A percentile compares a stretch with the other conserved stretches of the same genome.
Evolutionary conservation across 1,140 invertebrate species (phyloP).

Genomic region (Uloborus diversus): DNA sequence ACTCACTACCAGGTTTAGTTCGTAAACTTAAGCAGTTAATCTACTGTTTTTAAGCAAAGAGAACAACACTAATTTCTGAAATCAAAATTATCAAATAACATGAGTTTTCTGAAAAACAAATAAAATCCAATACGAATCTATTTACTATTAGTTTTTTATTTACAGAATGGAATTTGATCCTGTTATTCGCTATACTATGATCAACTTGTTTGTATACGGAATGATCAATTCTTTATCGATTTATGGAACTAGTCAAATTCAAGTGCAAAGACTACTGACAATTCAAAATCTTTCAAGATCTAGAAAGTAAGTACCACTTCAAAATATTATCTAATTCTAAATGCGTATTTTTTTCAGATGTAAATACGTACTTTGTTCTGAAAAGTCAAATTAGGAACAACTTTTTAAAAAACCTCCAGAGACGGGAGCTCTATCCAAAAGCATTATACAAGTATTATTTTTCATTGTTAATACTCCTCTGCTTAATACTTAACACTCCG

Average conservation of each 20-base stretch:
- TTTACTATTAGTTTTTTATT: neutral
- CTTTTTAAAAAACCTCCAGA: no score
- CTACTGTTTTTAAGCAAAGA: no score
- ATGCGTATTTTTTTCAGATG: neutral
- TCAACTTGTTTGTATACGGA: neutral
- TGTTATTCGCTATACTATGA: neutral
- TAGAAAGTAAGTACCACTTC: neutral
- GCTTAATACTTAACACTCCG: no score
- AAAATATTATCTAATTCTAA: neutral
- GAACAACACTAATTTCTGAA: no score
- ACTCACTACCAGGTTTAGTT: no score
- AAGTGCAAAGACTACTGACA: slow-evolving; percentile 3
- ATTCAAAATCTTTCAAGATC: neutral
- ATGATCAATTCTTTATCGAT: neutral
- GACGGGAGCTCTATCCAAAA: neutral
- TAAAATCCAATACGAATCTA: no score
- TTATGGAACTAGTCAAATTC: neutral
- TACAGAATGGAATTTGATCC: slow-evolving; percentile 3
- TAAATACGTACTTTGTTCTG: neutral
- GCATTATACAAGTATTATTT: neutral
- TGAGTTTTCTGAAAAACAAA: no score
- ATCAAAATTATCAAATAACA: no score
- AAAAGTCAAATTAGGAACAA: no score
- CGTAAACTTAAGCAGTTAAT: no score
- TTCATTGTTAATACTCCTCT: neutral